Conservation (phyloP, 30 jellyfish, hydroid and myxozoan genomes). For the Cassiopea andromeda region DNA sequence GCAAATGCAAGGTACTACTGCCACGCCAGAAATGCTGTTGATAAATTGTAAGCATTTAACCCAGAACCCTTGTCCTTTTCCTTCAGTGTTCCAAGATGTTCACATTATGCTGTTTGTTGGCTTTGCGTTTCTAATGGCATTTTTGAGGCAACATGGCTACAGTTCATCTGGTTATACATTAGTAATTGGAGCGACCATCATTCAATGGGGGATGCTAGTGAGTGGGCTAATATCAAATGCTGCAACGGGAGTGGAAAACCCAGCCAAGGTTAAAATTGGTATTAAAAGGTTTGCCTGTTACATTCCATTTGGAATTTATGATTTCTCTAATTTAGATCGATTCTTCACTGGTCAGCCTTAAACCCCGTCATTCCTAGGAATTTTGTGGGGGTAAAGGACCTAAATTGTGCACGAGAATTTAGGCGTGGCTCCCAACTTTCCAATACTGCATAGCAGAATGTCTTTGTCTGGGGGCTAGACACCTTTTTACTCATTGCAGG, state of each 20-base stretch:
- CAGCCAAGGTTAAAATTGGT: constrained; percentile 69
- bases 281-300: constrained; percentile 58
- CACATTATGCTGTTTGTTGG: constrained; percentile 98
- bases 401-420: too few relatives aligned
- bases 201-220: constrained; percentile 95
- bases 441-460: too few relatives aligned
- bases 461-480: too few relatives aligned
- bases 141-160: constrained; percentile 80
- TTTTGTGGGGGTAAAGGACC: too few relatives aligned
- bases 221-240: constrained; percentile 81
- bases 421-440: too few relatives aligned
- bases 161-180: constrained; percentile 86
- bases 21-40: not conserved
- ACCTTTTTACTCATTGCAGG: too few relatives aligned
- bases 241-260: constrained; percentile 43
- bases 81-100: constrained; percentile 92
- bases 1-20: not conserved
- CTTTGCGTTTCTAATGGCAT: constrained; percentile 93
- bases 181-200: constrained; percentile 74
- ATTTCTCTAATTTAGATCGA: too few relatives aligned
- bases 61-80: not conserved
- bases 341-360: too few relatives aligned
- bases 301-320: not conserved
- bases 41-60: too few relatives aligned
- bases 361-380: too few relatives aligned